These are phyloP conservation scores for Resseliella maxima DNA, from an alignment of 2,888 invertebrate species.

Conservation along the genomic window DNA sequence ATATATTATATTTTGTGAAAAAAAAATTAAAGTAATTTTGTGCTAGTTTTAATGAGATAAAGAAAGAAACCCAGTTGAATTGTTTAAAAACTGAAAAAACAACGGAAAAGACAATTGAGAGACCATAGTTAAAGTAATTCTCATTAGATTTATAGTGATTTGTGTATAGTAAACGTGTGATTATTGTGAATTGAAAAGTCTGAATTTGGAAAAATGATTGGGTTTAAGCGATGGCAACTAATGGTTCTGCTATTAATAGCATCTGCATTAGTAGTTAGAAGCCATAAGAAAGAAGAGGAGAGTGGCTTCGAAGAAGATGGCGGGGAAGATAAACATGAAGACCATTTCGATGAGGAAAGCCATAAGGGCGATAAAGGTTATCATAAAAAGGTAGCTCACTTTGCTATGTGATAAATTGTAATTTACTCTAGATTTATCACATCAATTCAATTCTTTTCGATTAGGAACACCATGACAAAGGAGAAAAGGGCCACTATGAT, in stretches of 20 bases:
- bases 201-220: background rate
- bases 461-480: slow-evolving; percentile 71
- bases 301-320: slow-evolving; percentile 58
- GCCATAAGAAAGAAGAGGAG: background rate
- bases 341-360: slow-evolving; percentile 69
- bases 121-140: too few species aligned
- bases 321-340: slow-evolving; percentile 64
- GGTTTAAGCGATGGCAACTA: slow-evolving; percentile 11
- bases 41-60: too few species aligned
- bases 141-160: background rate
- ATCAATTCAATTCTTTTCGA: background rate
- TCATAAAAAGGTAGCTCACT: slow-evolving; percentile 65
- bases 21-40: too few species aligned
- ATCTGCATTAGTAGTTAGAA: background rate
- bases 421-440: background rate
- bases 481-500: slow-evolving; percentile 81
- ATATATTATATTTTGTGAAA: too few species aligned
- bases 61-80: too few species aligned
- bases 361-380: slow-evolving; percentile 84
- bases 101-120: too few species aligned
- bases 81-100: too few species aligned
- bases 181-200: background rate
- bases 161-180: background rate
- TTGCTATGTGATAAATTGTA: background rate
- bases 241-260: slow-evolving; percentile 1